A percentile compares a stretch with the other conserved stretches of the same genome.
Conservation (phyloP, 2,797 vertebrate genomes). For the Octomys mimax region DNA sequence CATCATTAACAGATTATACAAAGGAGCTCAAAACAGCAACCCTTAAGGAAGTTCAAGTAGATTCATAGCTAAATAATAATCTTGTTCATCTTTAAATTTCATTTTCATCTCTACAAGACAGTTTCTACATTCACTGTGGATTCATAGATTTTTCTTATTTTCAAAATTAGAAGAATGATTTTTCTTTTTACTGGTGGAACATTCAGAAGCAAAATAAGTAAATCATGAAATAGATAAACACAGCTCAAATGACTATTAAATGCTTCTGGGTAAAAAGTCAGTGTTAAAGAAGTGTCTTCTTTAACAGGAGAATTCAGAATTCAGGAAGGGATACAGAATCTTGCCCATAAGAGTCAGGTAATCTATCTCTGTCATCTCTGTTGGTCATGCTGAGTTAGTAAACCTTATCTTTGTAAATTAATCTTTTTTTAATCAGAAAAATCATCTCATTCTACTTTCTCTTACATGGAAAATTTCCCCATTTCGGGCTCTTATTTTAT, state of each 20-base stretch:
- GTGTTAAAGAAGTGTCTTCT: background rate
- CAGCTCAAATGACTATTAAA: background rate
- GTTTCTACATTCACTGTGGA: background rate
- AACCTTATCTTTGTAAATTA: background rate
- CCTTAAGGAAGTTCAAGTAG: background rate
- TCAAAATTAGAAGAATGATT: background rate
- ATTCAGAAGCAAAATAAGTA: background rate
- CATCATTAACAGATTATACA: background rate
- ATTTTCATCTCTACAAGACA: background rate
- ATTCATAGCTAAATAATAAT: background rate
- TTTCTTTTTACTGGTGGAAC: background rate
- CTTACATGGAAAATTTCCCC: background rate
- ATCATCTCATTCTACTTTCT: background rate
- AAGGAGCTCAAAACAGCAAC: background rate
- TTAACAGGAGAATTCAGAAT: background rate
- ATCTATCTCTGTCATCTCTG: background rate
- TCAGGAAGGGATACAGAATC: background rate
- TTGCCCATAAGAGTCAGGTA: background rate
- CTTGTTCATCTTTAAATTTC: slow-evolving; percentile 15
- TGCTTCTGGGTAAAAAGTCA: background rate
- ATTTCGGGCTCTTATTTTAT: background rate
- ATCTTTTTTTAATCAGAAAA: background rate
- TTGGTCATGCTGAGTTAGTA: background rate
- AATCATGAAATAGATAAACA: background rate
- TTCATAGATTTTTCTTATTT: background rate